These are phyloP conservation scores for Chiridota heheva DNA, from an alignment of 35 echinoderm and acorn worm genomes.

Conservation along the genomic window DNA sequence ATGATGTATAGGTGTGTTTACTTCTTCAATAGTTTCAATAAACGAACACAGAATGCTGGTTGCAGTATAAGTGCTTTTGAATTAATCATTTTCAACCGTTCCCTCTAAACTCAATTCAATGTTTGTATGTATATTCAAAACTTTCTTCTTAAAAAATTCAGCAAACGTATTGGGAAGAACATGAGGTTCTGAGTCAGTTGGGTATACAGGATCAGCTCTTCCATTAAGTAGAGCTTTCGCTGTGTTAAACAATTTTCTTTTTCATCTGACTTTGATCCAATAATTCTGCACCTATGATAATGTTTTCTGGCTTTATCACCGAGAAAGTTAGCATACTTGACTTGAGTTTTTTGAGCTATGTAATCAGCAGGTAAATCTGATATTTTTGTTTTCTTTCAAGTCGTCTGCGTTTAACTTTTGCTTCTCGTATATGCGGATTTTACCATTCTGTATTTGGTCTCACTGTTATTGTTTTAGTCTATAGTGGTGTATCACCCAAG, in stretches of 20 bases:
- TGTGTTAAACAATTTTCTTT: too few species aligned
- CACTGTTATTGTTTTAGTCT: conserved; percentile 13
- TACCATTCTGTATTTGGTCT: conserved; percentile 11
- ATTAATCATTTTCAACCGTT: too few species aligned
- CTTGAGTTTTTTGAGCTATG: neutral
- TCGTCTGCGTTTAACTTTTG: conserved; percentile 11
- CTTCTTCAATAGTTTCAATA: too few species aligned
- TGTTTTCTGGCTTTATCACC: neutral
- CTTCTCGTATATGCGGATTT: conserved; percentile 12
- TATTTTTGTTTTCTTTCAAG: conserved; percentile 28
- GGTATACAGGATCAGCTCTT: too few species aligned
- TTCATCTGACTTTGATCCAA: too few species aligned
- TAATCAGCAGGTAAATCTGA: conserved; percentile 4
- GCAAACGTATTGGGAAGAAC: neutral
- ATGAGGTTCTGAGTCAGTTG: neutral
- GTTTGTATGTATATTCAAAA: neutral
- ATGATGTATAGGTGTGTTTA: too few species aligned
- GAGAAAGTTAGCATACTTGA: neutral
- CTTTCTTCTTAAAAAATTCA: conserved; percentile 12
- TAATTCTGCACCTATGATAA: too few species aligned
- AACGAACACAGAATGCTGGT: too few species aligned
- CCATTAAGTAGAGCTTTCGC: too few species aligned
- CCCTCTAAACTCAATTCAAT: too few species aligned
- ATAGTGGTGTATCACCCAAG: conserved; percentile 25
- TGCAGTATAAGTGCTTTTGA: too few species aligned